Evolutionary conservation across 2,888 invertebrate species (phyloP).

Genomic region (Tyria jacobaeae): DNA sequence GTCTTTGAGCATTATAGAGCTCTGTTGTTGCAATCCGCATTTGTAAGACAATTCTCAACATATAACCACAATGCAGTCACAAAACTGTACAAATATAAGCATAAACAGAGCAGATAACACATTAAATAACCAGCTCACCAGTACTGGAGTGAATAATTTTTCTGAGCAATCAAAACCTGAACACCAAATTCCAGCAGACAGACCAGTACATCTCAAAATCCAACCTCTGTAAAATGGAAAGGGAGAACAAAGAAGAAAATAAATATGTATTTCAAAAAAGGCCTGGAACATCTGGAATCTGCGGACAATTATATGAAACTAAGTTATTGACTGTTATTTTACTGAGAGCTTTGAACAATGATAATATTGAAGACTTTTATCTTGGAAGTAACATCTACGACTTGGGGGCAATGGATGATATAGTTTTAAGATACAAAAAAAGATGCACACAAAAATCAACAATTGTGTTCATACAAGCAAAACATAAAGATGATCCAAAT

Average conservation of each 20-base stretch:
- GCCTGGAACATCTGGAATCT: constrained; percentile 24
- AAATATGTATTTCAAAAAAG: background rate
- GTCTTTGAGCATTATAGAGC: background rate
- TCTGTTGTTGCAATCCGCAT: background rate
- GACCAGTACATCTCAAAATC: background rate
- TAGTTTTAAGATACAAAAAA: constrained; percentile 39
- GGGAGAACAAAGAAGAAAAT: background rate
- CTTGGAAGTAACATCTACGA: constrained; percentile 36
- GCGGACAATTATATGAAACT: constrained; percentile 49
- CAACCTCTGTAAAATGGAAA: background rate
- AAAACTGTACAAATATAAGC: background rate
- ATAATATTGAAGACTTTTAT: constrained; percentile 29
- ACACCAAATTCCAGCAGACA: background rate
- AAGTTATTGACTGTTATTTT: constrained; percentile 45
- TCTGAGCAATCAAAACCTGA: background rate
- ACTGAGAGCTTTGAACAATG: constrained; percentile 31
- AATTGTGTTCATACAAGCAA: constrained; percentile 47
- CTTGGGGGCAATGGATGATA: constrained; percentile 50
- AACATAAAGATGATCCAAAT: constrained; percentile 35
- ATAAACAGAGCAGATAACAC: background rate
- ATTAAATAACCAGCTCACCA: too few relatives aligned
- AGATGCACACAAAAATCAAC: constrained; percentile 22
- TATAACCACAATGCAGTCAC: background rate
- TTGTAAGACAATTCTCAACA: background rate
- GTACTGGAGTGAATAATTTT: background rate